Conservation (phyloP, 2,888 invertebrate genomes). For the Theretra japonica region DNA sequence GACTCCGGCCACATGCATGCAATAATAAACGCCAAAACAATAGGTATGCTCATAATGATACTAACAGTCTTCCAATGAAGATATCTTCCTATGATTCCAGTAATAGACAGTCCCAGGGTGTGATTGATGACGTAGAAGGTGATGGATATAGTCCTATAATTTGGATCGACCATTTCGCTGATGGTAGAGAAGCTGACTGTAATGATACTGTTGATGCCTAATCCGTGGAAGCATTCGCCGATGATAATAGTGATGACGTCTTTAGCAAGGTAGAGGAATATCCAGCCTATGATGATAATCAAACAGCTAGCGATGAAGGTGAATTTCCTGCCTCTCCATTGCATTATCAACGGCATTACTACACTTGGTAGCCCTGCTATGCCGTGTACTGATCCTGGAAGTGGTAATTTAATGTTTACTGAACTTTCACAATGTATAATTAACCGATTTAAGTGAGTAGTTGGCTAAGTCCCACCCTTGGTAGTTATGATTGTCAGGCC, state of each 20-base stretch:
- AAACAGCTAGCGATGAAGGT: constrained; percentile 41
- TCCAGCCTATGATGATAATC: background rate
- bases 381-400: constrained; percentile 47
- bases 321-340: constrained; percentile 43
- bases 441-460: too few relatives aligned
- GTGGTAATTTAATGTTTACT: too few relatives aligned
- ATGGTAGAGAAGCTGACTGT: background rate
- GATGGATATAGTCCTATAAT: background rate
- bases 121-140: constrained; percentile 2
- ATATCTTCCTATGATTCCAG: background rate
- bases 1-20: constrained; percentile 27
- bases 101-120: background rate
- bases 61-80: background rate
- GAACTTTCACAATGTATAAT: too few relatives aligned
- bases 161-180: constrained; percentile 4
- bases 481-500: too few relatives aligned
- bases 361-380: constrained; percentile 46
- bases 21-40: constrained; percentile 29
- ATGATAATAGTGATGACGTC: background rate
- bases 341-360: constrained; percentile 44
- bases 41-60: constrained; percentile 3
- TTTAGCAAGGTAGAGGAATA: background rate
- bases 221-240: constrained; percentile 1
- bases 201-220: background rate
- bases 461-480: too few relatives aligned